Evolutionary conservation across 1,140 invertebrate species (phyloP).

Genomic region (Piezodorus guildinii): DNA sequence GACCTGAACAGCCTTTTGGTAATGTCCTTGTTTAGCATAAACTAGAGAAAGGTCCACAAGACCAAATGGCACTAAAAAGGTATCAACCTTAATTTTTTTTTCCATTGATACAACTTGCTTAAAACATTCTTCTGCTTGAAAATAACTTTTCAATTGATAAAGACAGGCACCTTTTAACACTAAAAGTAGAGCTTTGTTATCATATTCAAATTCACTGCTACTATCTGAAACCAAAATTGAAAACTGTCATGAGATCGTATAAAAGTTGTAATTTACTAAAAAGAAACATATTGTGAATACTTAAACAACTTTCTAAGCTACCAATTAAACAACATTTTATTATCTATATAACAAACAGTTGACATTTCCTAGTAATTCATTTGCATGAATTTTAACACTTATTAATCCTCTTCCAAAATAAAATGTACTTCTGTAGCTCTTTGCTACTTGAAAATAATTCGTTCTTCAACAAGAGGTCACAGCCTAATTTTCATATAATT

Average conservation of each 20-base stretch:
- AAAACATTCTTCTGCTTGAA: slow-evolving; percentile 67
- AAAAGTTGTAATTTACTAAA: too few relatives aligned
- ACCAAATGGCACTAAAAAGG: slow-evolving; percentile 76
- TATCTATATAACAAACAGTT: too few relatives aligned
- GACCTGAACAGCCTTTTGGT: slow-evolving; percentile 52
- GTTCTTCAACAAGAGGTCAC: too few relatives aligned
- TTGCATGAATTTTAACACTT: too few relatives aligned
- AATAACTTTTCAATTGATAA: slow-evolving; percentile 53
- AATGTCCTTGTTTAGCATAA: slow-evolving; percentile 52
- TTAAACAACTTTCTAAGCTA: too few relatives aligned
- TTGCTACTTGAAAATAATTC: too few relatives aligned
- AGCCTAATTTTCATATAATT: too few relatives aligned
- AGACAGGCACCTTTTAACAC: slow-evolving; percentile 76
- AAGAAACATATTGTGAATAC: too few relatives aligned
- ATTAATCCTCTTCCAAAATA: too few relatives aligned
- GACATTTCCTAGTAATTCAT: too few relatives aligned
- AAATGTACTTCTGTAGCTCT: too few relatives aligned
- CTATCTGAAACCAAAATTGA: slow-evolving; percentile 15
- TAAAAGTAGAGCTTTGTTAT: slow-evolving; percentile 66
- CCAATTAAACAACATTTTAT: too few relatives aligned
- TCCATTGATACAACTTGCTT: slow-evolving; percentile 54
- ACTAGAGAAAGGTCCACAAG: slow-evolving; percentile 75
- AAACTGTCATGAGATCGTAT: neutral
- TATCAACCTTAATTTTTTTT: slow-evolving; percentile 69
- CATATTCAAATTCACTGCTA: slow-evolving; percentile 32